Percentiles rank a stretch among this genome's conserved stretches.
These are phyloP conservation scores for Meleagris gallopavo DNA, from an alignment of 2,113 vertebrate species.

Conservation along the genomic window DNA sequence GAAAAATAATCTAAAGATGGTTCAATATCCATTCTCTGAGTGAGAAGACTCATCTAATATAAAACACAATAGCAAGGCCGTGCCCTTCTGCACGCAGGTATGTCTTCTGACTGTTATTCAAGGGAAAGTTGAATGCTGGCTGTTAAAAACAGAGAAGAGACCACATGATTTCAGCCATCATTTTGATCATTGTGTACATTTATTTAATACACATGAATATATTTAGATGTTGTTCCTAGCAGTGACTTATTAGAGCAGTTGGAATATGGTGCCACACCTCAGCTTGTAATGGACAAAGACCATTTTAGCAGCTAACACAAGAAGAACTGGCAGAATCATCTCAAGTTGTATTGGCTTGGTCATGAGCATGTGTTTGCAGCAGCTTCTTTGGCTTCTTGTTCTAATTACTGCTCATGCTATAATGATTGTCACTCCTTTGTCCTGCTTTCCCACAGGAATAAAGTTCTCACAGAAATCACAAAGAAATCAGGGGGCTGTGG, in stretches of 20 bases:
- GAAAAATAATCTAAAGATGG: not conserved
- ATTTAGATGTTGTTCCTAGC: not conserved
- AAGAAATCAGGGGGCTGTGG: not conserved
- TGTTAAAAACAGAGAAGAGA: not conserved
- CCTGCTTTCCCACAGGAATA: constrained; percentile 58
- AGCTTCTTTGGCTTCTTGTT: not conserved
- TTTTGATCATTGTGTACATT: not conserved
- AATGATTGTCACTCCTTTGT: not conserved
- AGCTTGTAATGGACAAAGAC: not conserved
- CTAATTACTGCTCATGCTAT: not conserved
- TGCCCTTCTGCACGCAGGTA: not conserved
- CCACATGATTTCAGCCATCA: not conserved
- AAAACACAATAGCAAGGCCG: not conserved
- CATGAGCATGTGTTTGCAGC: not conserved
- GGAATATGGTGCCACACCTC: not conserved
- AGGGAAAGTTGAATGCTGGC: not conserved
- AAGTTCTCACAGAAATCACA: constrained; percentile 67
- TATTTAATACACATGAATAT: not conserved
- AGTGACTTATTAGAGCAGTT: not conserved
- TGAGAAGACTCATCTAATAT: not conserved
- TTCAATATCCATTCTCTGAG: not conserved
- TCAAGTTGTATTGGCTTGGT: not conserved
- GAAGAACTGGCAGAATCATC: not conserved
- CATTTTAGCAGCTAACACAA: not conserved
- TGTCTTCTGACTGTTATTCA: not conserved